Evolutionary conservation across 2,888 invertebrate genomes (phyloP).

Genomic region (Lissonota sp.): DNA sequence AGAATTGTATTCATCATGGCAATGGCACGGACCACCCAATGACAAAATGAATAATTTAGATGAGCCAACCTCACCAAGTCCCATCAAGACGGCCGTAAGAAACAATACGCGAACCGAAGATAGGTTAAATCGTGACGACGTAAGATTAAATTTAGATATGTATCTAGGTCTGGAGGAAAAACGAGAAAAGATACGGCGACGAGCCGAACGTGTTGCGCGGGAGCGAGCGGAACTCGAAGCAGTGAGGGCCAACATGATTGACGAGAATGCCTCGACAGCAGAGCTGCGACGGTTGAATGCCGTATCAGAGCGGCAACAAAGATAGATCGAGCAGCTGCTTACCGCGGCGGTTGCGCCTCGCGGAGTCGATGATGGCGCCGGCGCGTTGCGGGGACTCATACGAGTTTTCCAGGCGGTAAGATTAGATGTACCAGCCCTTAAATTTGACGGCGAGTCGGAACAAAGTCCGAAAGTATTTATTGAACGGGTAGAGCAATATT

Average conservation of each 20-base stretch:
- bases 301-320: background rate
- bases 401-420: background rate
- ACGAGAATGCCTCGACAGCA: background rate
- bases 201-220: background rate
- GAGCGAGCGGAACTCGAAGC: background rate
- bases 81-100: background rate
- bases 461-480: background rate
- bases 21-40: background rate
- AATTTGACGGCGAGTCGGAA: background rate
- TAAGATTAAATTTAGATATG: background rate
- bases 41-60: no score
- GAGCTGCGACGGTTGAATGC: background rate
- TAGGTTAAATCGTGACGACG: background rate
- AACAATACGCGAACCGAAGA: background rate
- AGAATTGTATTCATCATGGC: background rate
- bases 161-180: background rate
- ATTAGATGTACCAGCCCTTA: background rate
- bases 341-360: background rate
- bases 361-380: no score
- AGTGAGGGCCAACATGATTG: background rate
- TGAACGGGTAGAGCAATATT: background rate
- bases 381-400: slow-evolving; percentile 6
- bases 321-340: background rate
- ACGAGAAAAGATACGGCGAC: no score
- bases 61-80: background rate